Percentiles rank a stretch among this genome's conserved stretches.
These are phyloP conservation scores for Drosophila suboccidentalis DNA, from an alignment of 2,888 invertebrate genomes.

Conservation along the genomic window DNA sequence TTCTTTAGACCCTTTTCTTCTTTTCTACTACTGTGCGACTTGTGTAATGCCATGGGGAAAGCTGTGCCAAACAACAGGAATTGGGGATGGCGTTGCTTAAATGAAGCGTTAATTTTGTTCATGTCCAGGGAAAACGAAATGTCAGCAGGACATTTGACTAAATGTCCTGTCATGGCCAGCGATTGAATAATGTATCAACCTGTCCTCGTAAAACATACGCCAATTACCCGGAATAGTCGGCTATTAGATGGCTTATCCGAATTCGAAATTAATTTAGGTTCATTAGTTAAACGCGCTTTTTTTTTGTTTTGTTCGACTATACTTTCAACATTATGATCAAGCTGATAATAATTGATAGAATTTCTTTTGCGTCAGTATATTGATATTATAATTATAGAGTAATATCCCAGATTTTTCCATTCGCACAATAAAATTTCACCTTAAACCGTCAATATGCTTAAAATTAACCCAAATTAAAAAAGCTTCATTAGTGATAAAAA, in stretches of 20 bases:
- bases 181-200: constrained; percentile 57
- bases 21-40: constrained; percentile 19
- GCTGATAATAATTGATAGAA: constrained; percentile 1
- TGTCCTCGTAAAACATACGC: constrained; percentile 37
- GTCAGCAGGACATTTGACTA: constrained; percentile 53
- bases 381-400: not conserved
- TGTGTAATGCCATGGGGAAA: constrained; percentile 4
- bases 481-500: constrained; percentile 3
- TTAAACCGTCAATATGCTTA: constrained; percentile 1
- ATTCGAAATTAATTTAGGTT: constrained; percentile 18
- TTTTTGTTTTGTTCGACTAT: not conserved
- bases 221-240: constrained; percentile 24
- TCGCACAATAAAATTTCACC: not conserved
- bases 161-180: constrained; percentile 30
- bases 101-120: constrained; percentile 20
- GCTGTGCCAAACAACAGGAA: too few species aligned
- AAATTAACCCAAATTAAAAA: constrained; percentile 9
- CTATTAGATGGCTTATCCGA: constrained; percentile 33
- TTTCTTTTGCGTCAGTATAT: not conserved
- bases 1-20: constrained; percentile 54
- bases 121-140: constrained; percentile 44
- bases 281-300: constrained; percentile 21
- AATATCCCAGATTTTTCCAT: not conserved
- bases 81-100: not conserved
- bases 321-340: constrained; percentile 7